Evolutionary conservation across 2,888 invertebrate species (phyloP).

Genomic region (Branchipolynoe longqiensis): DNA sequence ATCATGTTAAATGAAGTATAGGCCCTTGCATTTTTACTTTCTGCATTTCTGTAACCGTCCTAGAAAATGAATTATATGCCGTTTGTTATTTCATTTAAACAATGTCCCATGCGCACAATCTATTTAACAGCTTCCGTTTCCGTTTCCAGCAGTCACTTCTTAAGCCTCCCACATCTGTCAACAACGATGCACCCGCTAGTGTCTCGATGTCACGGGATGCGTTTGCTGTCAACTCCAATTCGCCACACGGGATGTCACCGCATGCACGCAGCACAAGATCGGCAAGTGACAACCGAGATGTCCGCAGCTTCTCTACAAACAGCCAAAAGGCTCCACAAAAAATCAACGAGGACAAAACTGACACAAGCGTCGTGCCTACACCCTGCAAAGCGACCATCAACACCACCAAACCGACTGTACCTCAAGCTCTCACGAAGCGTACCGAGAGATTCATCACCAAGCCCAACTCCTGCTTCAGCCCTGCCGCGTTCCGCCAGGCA

Average conservation of each 20-base stretch:
- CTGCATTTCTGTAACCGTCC: no score
- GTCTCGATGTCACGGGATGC: slow-evolving; percentile 23
- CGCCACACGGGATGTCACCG: background rate
- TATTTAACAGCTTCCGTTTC: background rate
- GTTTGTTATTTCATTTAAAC: background rate
- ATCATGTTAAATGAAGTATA: no score
- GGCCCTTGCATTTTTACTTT: no score
- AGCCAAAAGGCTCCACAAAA: slow-evolving; percentile 2
- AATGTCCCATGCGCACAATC: background rate
- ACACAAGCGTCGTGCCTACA: background rate
- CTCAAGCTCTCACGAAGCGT: background rate
- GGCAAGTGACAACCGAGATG: background rate
- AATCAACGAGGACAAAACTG: slow-evolving; percentile 9
- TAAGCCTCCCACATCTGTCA: slow-evolving; percentile 23
- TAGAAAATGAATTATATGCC: no score
- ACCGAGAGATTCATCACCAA: slow-evolving; percentile 25
- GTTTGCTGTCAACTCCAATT: slow-evolving; percentile 1
- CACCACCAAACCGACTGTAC: background rate
- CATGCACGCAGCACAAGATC: background rate
- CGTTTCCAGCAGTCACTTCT: slow-evolving; percentile 35
- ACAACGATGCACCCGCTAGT: slow-evolving; percentile 19
- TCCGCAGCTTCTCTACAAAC: background rate
- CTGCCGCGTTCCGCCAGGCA: slow-evolving; percentile 35
- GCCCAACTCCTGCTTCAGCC: slow-evolving; percentile 51
- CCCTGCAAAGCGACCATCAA: background rate